These are phyloP conservation scores for Phasianus colchicus DNA, from an alignment of 2,113 vertebrate species.

Conservation along the genomic window DNA sequence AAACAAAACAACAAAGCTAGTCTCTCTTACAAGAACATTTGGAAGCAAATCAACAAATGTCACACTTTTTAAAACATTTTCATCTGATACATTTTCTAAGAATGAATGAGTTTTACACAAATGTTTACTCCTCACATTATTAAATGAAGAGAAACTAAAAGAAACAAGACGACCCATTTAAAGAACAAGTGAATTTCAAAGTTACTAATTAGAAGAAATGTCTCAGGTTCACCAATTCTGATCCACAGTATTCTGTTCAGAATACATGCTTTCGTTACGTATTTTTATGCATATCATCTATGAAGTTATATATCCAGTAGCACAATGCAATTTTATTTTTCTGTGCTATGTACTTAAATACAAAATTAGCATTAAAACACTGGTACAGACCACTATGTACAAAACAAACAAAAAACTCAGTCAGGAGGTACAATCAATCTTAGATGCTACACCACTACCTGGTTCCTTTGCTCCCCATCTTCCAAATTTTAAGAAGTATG, in stretches of 20 bases:
- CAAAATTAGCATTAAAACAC: background rate
- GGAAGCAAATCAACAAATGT: background rate
- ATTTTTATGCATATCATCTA: background rate
- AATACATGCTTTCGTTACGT: accelerated
- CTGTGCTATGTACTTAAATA: background rate
- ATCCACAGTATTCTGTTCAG: background rate
- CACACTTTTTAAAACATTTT: background rate
- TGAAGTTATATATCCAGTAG: background rate
- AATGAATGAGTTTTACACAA: background rate
- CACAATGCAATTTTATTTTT: background rate
- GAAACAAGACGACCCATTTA: background rate
- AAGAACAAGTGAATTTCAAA: background rate
- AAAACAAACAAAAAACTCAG: background rate
- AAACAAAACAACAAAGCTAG: too few relatives aligned
- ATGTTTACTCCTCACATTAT: background rate
- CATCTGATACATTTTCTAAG: background rate
- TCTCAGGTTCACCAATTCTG: background rate
- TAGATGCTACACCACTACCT: background rate
- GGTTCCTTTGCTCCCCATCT: background rate
- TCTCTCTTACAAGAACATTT: background rate
- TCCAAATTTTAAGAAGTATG: background rate
- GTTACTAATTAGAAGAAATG: background rate
- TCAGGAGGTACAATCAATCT: background rate
- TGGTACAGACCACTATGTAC: background rate
- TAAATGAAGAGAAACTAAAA: background rate